A percentile compares a stretch with the other conserved stretches of the same genome.
Conservation (phyloP, 2,797 vertebrate species). For the Xenopus petersii region DNA sequence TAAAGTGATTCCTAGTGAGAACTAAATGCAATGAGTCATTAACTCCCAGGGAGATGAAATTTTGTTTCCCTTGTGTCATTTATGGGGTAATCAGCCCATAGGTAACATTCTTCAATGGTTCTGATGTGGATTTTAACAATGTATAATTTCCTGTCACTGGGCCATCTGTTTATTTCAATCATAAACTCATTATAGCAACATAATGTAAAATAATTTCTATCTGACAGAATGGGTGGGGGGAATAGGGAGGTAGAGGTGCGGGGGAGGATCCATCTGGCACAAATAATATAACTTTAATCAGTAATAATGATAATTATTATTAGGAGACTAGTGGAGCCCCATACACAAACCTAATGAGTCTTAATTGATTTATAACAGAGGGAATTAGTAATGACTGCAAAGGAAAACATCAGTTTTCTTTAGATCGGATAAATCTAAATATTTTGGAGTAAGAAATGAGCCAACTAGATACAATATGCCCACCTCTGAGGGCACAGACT, state of each 20-base stretch:
- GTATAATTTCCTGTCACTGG: constrained; percentile 62
- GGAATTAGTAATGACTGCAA: constrained; percentile 55
- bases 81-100: constrained; percentile 10
- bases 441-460: no score
- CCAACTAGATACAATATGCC: no score
- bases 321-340: constrained; percentile 63
- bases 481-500: no score
- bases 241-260: constrained; percentile 17
- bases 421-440: no score
- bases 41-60: not conserved
- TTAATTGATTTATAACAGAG: constrained; percentile 58
- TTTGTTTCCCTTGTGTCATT: constrained; percentile 1
- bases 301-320: constrained; percentile 72
- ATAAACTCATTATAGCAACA: constrained; percentile 61
- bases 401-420: constrained; percentile 44
- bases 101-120: constrained; percentile 40
- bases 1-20: not conserved
- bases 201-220: constrained; percentile 61
- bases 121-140: constrained; percentile 58
- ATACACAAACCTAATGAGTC: constrained; percentile 58
- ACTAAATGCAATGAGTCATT: not conserved
- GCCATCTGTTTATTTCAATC: constrained; percentile 72
- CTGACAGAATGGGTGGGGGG: constrained; percentile 53
- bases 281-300: constrained; percentile 71
- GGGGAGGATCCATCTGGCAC: constrained; percentile 65